These are phyloP conservation scores for Atrichornis clamosus DNA, from an alignment of 2,113 vertebrate species.

Conservation along the genomic window DNA sequence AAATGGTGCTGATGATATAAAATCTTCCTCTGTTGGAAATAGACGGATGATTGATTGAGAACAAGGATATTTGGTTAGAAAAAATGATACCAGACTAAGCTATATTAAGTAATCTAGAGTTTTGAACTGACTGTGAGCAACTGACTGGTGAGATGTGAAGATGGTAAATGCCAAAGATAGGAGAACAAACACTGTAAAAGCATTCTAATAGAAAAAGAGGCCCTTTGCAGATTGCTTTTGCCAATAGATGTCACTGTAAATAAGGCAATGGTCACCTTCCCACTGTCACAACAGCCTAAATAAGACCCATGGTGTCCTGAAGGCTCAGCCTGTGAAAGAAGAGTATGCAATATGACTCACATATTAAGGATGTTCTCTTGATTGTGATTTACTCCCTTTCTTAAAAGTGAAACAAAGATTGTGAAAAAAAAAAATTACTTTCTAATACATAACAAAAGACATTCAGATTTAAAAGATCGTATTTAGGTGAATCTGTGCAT, in stretches of 20 bases:
- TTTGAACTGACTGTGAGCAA: background rate
- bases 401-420: background rate
- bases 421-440: background rate
- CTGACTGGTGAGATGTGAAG: background rate
- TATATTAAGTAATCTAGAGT: background rate
- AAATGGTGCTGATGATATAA: background rate
- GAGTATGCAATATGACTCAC: rapidly evolving
- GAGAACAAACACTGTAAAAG: background rate
- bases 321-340: background rate
- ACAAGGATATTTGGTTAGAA: background rate
- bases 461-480: background rate
- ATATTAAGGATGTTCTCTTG: background rate
- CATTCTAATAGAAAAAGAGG: background rate
- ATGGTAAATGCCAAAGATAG: background rate
- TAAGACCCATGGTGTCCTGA: rapidly evolving
- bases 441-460: background rate
- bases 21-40: background rate
- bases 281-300: rapidly evolving
- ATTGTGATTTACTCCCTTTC: background rate
- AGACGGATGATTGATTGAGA: background rate
- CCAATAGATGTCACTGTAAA: slow-evolving; percentile 28
- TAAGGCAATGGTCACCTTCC: background rate
- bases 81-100: background rate
- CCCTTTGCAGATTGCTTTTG: background rate
- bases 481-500: background rate